Conservation (phyloP, 53 echinoderm and acorn worm species). For the Antedon mediterranea region DNA sequence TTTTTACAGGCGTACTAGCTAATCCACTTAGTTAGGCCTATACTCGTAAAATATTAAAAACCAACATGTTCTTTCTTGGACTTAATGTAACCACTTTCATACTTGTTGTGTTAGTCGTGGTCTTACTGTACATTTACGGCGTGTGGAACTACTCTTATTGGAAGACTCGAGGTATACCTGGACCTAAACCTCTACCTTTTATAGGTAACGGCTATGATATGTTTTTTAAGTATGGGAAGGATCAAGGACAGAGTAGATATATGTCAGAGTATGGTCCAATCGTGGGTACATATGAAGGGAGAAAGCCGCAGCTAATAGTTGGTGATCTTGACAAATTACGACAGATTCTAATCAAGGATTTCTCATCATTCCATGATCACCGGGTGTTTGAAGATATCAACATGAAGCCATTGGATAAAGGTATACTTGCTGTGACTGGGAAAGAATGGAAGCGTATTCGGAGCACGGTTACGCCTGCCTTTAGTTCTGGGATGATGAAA, state of each 20-base stretch:
- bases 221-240: background rate
- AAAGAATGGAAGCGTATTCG: conserved; percentile 6
- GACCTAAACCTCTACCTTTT: background rate
- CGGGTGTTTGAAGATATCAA: background rate
- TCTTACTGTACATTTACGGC: background rate
- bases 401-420: background rate
- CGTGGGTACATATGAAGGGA: background rate
- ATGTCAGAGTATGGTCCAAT: background rate
- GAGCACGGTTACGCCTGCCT: conserved; percentile 20
- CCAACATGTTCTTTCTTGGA: background rate
- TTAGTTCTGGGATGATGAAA: conserved; percentile 26
- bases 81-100: background rate
- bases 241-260: background rate
- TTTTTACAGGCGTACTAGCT: no score
- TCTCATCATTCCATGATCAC: conserved; percentile 2
- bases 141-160: background rate
- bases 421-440: background rate
- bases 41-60: no score
- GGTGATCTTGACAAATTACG: conserved; percentile 7
- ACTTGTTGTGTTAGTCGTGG: background rate
- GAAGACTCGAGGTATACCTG: background rate
- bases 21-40: no score
- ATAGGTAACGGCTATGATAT: background rate
- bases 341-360: conserved; percentile 20
- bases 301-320: background rate